A percentile compares a stretch with the other conserved stretches of the same genome.
phyloP scores from a whole-genome alignment of 2,888 invertebrate species.

The Gymnocheta viridis region DNA sequence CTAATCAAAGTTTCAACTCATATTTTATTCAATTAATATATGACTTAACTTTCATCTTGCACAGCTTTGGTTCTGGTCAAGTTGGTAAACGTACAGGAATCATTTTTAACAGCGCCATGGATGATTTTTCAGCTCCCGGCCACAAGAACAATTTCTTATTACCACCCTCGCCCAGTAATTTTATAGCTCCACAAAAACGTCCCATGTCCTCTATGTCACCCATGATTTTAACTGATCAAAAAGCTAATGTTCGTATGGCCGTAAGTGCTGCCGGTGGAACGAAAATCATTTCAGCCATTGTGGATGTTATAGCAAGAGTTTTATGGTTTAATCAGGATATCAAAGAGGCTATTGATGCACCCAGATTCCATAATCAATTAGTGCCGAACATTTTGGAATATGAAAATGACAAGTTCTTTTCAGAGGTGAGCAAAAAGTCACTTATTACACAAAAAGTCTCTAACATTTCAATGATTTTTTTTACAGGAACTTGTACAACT shows the following conservation, averaged over 20 bases:
- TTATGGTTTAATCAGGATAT: conserved; percentile 87
- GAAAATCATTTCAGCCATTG: conserved; percentile 91
- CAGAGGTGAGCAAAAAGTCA: conserved; percentile 71
- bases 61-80: conserved; percentile 91
- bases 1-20: not conserved
- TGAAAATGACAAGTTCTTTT: conserved; percentile 84
- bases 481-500: conserved; percentile 85
- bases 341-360: conserved; percentile 87
- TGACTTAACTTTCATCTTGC: not conserved
- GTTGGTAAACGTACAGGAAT: conserved; percentile 92
- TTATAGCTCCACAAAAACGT: conserved; percentile 89
- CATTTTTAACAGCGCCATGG: conserved; percentile 96
- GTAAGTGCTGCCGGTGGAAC: conserved; percentile 95
- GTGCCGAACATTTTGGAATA: conserved; percentile 88
- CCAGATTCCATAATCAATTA: conserved; percentile 93
- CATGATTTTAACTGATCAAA: conserved; percentile 87
- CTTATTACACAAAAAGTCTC: not conserved
- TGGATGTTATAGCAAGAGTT: conserved; percentile 85
- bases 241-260: conserved; percentile 85
- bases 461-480: not conserved
- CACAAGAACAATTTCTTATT: conserved; percentile 87
- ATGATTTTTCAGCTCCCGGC: conserved; percentile 93
- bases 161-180: conserved; percentile 91
- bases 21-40: not conserved
- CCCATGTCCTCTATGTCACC: conserved; percentile 97